Evolutionary conservation across 2,797 vertebrate genomes (phyloP).

Genomic region (Phataginus tricuspis): DNA sequence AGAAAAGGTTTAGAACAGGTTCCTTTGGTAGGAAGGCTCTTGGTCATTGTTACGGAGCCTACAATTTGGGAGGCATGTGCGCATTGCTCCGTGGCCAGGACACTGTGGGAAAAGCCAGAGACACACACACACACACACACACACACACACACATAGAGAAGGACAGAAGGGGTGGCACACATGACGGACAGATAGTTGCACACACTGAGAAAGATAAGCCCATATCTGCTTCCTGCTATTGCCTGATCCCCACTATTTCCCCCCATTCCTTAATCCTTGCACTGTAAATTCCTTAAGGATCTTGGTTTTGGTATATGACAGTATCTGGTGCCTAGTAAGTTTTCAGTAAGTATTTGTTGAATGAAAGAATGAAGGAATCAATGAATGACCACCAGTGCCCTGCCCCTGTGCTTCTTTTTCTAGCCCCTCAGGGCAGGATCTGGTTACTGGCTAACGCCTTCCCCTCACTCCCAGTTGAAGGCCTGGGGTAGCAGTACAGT

Average conservation of each 20-base stretch:
- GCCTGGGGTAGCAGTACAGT: not conserved
- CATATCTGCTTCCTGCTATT: not conserved
- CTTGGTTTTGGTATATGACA: not conserved
- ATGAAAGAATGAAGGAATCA: not conserved
- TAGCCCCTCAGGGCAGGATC: not conserved
- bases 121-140: not conserved
- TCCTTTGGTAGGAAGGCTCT: slow-evolving; percentile 33
- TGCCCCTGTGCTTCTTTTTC: not conserved
- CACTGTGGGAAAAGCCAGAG: not conserved
- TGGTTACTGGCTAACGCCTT: not conserved
- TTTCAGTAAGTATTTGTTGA: not conserved
- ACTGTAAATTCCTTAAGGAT: not conserved
- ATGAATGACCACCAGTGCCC: not conserved
- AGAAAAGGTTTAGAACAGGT: slow-evolving; percentile 11
- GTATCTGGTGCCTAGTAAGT: not conserved
- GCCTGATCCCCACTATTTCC: not conserved
- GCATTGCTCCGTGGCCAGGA: not conserved
- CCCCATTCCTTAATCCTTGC: not conserved
- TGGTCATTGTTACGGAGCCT: not conserved
- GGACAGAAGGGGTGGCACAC: not conserved
- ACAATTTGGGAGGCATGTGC: slow-evolving; percentile 29
- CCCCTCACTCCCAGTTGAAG: not conserved
- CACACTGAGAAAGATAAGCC: not conserved
- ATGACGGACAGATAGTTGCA: not conserved
- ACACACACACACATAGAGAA: not conserved